A percentile compares a stretch with the other conserved stretches of the same genome.
These are phyloP conservation scores for Habrosyne pyritoides DNA, from an alignment of 2,888 invertebrate species.

Conservation along the genomic window DNA sequence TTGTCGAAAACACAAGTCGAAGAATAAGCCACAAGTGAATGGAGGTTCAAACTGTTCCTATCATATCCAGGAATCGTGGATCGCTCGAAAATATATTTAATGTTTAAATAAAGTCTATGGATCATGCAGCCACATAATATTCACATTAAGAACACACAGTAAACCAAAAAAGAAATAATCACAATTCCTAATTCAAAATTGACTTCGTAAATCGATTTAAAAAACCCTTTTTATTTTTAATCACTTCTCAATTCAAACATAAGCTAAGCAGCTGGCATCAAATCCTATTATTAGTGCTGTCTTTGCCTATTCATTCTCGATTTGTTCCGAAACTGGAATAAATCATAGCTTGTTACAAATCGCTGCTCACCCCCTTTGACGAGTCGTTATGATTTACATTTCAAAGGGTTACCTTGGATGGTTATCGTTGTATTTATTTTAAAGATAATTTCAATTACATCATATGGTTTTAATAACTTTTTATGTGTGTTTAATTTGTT, in stretches of 20 bases:
- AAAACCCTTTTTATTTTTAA: neutral
- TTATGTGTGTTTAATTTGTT: slow-evolving; percentile 27
- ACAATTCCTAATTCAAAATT: no score
- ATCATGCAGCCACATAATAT: no score
- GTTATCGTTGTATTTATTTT: slow-evolving; percentile 23
- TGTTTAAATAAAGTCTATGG: no score
- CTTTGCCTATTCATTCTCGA: slow-evolving; percentile 11
- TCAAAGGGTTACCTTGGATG: slow-evolving; percentile 34
- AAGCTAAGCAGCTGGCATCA: slow-evolving; percentile 1
- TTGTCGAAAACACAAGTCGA: no score
- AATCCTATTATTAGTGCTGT: slow-evolving; percentile 6
- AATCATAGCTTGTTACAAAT: slow-evolving; percentile 51
- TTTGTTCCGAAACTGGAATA: slow-evolving; percentile 37
- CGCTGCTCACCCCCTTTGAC: slow-evolving; percentile 38
- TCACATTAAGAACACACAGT: no score
- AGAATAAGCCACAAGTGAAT: no score
- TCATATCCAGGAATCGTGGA: no score
- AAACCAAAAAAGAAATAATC: no score
- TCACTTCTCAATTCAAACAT: neutral
- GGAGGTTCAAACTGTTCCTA: no score
- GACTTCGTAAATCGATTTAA: neutral
- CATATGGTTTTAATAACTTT: slow-evolving; percentile 38
- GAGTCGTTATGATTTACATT: slow-evolving; percentile 52
- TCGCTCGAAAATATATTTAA: no score
- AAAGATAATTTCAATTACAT: slow-evolving; percentile 22